Percentiles rank a stretch among this genome's conserved stretches.
Evolutionary conservation across 1,140 invertebrate genomes (phyloP).

Genomic region (Tenebrio molitor): DNA sequence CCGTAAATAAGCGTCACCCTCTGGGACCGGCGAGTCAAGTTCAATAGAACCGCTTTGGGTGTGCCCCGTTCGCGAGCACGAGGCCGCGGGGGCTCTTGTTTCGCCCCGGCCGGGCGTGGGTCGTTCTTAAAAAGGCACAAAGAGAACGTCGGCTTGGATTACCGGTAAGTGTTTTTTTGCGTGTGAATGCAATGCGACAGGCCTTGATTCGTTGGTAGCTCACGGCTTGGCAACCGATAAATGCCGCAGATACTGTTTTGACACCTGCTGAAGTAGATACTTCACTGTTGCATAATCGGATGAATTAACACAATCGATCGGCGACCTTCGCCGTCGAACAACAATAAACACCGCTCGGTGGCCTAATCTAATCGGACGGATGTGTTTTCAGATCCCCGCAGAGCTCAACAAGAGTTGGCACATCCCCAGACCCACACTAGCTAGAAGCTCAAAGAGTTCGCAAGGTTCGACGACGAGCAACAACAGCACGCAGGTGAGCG

Average conservation of each 20-base stretch:
- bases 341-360: neutral
- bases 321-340: conserved; percentile 14
- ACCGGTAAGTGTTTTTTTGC: conserved; percentile 3
- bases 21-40: neutral
- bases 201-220: conserved; percentile 1
- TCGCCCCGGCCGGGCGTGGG: too few species aligned
- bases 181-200: conserved; percentile 12
- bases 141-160: conserved; percentile 11
- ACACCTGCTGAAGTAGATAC: conserved; percentile 14
- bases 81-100: too few species aligned
- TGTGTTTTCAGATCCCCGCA: conserved; percentile 64
- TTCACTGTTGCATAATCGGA: conserved; percentile 26
- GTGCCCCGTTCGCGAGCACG: too few species aligned
- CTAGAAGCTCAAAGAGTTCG: conserved; percentile 78
- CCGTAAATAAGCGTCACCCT: too few species aligned
- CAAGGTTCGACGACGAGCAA: conserved; percentile 81
- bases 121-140: neutral
- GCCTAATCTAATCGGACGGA: neutral
- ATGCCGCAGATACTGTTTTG: conserved; percentile 4
- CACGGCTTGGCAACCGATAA: too few species aligned
- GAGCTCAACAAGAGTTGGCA: conserved; percentile 74
- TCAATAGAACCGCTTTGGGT: neutral
- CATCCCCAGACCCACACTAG: conserved; percentile 82
- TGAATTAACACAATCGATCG: conserved; percentile 31
- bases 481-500: conserved; percentile 82